A percentile compares a stretch with the other conserved stretches of the same genome.
phyloP scores from a whole-genome alignment of 1,140 invertebrate genomes.

The Pogonus chalceus region DNA sequence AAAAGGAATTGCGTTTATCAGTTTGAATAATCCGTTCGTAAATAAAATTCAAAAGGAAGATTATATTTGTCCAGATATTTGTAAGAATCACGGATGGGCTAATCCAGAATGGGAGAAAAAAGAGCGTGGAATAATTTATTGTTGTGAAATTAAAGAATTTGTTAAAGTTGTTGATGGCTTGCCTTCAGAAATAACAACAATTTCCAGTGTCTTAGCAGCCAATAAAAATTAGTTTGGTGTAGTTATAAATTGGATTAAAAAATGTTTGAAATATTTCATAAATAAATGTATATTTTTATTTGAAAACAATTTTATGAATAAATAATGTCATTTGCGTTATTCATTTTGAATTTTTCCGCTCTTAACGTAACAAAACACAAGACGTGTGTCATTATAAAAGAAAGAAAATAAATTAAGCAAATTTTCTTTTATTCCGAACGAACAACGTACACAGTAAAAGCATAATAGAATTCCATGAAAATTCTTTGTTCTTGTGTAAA shows the following conservation, averaged over 20 bases:
- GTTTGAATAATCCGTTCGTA: constrained; percentile 39
- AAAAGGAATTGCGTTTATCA: constrained; percentile 37
- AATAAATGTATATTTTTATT: no score
- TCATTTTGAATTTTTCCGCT: no score
- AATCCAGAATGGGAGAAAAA: constrained; percentile 23
- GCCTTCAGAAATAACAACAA: no score
- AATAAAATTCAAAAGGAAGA: constrained; percentile 11
- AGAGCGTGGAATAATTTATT: constrained; percentile 33
- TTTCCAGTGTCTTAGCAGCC: no score
- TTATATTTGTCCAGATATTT: constrained; percentile 33
- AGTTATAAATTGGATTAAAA: no score
- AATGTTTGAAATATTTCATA: no score
- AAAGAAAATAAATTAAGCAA: neutral
- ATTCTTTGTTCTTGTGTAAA: constrained; percentile 2
- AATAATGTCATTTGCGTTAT: no score
- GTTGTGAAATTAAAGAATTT: constrained; percentile 32
- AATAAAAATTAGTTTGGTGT: no score
- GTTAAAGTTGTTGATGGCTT: no score
- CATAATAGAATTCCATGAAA: neutral
- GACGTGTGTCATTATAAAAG: neutral
- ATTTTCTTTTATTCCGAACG: neutral
- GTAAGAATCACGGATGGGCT: constrained; percentile 24
- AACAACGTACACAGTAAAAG: neutral
- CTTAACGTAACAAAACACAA: no score
- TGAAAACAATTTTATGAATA: no score